These are phyloP conservation scores for Heterodera filipjevi DNA, from an alignment of 2,888 invertebrate species.

Conservation along the genomic window DNA sequence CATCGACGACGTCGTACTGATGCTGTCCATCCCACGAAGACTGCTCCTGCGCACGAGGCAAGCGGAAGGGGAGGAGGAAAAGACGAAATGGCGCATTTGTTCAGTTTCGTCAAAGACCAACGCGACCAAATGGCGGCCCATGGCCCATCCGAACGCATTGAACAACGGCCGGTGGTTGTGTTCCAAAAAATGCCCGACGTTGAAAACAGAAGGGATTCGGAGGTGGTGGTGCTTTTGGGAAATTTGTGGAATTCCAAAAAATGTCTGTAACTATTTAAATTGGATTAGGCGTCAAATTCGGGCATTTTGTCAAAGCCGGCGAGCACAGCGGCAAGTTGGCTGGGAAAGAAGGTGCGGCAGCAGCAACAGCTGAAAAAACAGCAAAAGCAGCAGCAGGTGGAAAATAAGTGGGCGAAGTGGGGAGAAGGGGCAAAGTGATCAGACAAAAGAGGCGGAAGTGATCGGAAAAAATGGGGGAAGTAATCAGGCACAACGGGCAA, in stretches of 20 bases:
- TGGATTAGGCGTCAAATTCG: slow-evolving; percentile 1
- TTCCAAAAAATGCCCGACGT: slow-evolving; percentile 50
- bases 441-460: neutral
- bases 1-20: slow-evolving; percentile 96
- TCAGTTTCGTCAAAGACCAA: slow-evolving; percentile 46
- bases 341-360: slow-evolving; percentile 61
- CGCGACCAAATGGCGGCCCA: slow-evolving; percentile 38
- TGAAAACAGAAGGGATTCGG: slow-evolving; percentile 23
- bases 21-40: slow-evolving; percentile 96
- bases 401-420: neutral
- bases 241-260: neutral
- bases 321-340: slow-evolving; percentile 63
- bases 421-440: neutral
- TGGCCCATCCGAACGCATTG: slow-evolving; percentile 27
- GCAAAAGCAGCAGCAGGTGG: slow-evolving; percentile 27
- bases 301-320: slow-evolving; percentile 54
- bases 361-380: slow-evolving; percentile 45
- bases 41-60: slow-evolving; percentile 81
- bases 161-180: slow-evolving; percentile 60
- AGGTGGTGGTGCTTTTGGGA: neutral
- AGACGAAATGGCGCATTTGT: slow-evolving; percentile 10
- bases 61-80: neutral
- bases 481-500: no score
- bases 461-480: no score
- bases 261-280: neutral